phyloP scores from a whole-genome alignment of 2,797 vertebrate species.

The Lacerta agilis region DNA sequence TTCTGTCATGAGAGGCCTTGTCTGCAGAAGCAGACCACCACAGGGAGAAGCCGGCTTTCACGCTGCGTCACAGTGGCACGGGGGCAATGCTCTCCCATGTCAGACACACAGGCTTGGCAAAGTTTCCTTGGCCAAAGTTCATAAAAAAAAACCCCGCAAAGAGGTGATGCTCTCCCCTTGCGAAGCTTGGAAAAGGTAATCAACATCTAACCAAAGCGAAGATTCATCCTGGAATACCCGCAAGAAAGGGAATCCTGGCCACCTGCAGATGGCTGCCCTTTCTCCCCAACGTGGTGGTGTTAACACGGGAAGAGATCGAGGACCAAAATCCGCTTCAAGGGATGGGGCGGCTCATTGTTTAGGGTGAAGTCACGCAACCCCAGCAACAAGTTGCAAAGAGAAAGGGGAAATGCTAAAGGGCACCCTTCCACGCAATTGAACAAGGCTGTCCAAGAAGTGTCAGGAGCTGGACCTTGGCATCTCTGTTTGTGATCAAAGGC shows the following conservation, averaged over 20 bases:
- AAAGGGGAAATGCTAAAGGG: background rate
- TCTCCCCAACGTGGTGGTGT: too few relatives aligned
- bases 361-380: background rate
- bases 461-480: background rate
- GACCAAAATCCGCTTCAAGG: background rate
- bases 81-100: fast-evolving
- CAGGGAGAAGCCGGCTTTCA: background rate
- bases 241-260: too few relatives aligned
- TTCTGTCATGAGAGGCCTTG: background rate
- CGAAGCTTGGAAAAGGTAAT: background rate
- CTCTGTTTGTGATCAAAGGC: background rate
- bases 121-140: background rate
- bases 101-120: background rate
- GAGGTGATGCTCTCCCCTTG: too few relatives aligned
- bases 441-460: too few relatives aligned
- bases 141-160: background rate
- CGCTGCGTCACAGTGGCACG: fast-evolving
- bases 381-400: background rate
- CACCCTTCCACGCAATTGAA: background rate
- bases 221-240: too few relatives aligned
- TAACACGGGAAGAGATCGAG: background rate
- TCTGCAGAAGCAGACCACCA: background rate
- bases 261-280: background rate
- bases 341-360: background rate
- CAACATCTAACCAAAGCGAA: background rate